A percentile compares a stretch with the other conserved stretches of the same genome.
Evolutionary conservation across 2,113 vertebrate species (phyloP).

Genomic region (Pelodiscus sinensis): DNA sequence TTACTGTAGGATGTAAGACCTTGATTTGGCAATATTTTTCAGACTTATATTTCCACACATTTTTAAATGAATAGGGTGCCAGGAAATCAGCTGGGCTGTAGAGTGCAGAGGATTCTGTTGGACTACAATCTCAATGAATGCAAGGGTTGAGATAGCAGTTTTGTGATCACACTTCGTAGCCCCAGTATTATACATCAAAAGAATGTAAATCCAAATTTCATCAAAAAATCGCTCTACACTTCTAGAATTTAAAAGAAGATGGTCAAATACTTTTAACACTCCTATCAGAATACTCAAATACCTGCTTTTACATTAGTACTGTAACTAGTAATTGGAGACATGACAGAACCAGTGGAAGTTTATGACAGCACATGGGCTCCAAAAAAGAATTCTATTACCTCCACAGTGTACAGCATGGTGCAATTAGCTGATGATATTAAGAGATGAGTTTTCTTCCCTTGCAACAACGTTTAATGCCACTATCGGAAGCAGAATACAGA

Average conservation of each 20-base stretch:
- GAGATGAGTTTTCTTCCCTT: neutral
- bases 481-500: neutral
- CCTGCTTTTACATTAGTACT: neutral
- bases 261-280: neutral
- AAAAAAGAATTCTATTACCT: neutral
- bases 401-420: neutral
- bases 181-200: neutral
- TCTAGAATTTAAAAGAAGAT: neutral
- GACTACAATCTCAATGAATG: neutral
- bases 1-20: neutral
- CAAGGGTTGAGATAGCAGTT: neutral
- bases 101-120: neutral
- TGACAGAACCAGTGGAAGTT: neutral
- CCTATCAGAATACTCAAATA: neutral
- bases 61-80: neutral
- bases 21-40: neutral
- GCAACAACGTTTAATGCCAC: neutral
- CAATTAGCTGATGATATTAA: neutral
- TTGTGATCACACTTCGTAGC: neutral
- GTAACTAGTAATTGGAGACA: neutral
- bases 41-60: neutral
- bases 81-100: fast-evolving
- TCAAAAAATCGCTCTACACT: neutral
- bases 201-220: neutral
- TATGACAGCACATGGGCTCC: neutral